These are phyloP conservation scores for Drosophila ogumai DNA, from an alignment of 1,140 invertebrate genomes.

Conservation along the genomic window DNA sequence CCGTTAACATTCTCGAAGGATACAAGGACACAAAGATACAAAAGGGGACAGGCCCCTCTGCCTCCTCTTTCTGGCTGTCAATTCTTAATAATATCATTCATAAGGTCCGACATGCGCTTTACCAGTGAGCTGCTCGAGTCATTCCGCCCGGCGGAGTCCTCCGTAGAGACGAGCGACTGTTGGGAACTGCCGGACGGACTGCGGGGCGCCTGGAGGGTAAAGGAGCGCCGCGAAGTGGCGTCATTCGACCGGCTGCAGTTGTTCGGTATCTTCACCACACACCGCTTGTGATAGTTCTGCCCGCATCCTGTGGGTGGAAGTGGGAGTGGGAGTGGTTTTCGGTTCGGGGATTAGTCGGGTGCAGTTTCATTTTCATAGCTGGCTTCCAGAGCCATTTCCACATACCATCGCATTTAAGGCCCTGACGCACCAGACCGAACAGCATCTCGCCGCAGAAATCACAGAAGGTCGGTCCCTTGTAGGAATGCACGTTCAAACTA, in stretches of 20 bases:
- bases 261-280: slow-evolving; percentile 99
- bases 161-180: slow-evolving; percentile 79
- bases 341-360: slow-evolving; percentile 15
- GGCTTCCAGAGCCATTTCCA: slow-evolving; percentile 8
- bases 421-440: slow-evolving; percentile 98
- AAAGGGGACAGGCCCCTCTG: neutral
- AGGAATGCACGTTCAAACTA: slow-evolving; percentile 97
- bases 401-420: slow-evolving; percentile 98
- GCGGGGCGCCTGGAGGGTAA: slow-evolving; percentile 88
- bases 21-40: neutral
- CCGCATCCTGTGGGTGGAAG: slow-evolving; percentile 91
- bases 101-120: slow-evolving; percentile 85
- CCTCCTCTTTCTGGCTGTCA: slow-evolving; percentile 26
- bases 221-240: slow-evolving; percentile 83
- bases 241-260: slow-evolving; percentile 90
- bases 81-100: slow-evolving; percentile 85
- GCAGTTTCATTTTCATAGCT: slow-evolving; percentile 2
- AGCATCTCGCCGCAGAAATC: slow-evolving; percentile 99
- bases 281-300: slow-evolving; percentile 99
- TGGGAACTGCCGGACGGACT: slow-evolving; percentile 88
- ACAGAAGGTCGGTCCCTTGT: slow-evolving; percentile 99
- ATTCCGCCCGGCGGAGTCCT: slow-evolving; percentile 77
- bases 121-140: slow-evolving; percentile 86
- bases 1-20: neutral
- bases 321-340: neutral